These are phyloP conservation scores for Ferdinandea cuprea DNA, from an alignment of 2,888 invertebrate species.

Conservation along the genomic window DNA sequence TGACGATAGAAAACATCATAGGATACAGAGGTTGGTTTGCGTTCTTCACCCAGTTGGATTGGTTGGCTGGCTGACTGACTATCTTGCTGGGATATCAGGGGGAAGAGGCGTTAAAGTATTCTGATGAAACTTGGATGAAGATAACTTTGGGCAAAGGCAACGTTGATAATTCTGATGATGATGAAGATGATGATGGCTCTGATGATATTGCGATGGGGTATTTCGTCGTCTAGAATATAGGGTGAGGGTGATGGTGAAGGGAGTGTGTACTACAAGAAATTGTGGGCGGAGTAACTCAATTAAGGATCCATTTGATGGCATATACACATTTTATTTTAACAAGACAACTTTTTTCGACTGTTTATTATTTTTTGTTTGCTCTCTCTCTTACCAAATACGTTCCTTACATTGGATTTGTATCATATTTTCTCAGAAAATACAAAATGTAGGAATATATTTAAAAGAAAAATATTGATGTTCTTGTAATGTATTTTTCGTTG, in stretches of 20 bases:
- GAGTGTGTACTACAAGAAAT: constrained; percentile 57
- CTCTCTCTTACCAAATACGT: constrained; percentile 56
- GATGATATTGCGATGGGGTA: constrained; percentile 76
- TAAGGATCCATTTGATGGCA: constrained; percentile 83
- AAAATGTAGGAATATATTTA: constrained; percentile 37
- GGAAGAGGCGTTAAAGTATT: constrained; percentile 63
- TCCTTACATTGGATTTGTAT: constrained; percentile 21
- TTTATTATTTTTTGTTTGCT: constrained; percentile 63
- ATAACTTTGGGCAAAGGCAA: constrained; percentile 73
- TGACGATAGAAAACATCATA: constrained; percentile 62
- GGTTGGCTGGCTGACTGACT: constrained; percentile 63
- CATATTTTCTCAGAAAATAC: constrained; percentile 20
- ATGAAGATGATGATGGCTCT: constrained; percentile 65
- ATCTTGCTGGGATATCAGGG: constrained; percentile 39
- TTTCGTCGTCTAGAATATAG: constrained; percentile 61
- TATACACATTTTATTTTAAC: constrained; percentile 76
- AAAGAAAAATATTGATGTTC: constrained; percentile 11
- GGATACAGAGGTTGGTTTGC: constrained; percentile 49
- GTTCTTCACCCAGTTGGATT: constrained; percentile 57
- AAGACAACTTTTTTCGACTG: constrained; percentile 73
- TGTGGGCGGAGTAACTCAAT: constrained; percentile 83
- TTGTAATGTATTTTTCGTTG: background rate
- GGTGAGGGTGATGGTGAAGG: constrained; percentile 16
- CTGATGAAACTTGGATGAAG: constrained; percentile 72
- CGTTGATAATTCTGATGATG: constrained; percentile 65